Evolutionary conservation across 2,888 invertebrate species (phyloP), one percentile per base, ranked within the genome.

Genomic region (Trichogramma dendrolimi): DNA sequence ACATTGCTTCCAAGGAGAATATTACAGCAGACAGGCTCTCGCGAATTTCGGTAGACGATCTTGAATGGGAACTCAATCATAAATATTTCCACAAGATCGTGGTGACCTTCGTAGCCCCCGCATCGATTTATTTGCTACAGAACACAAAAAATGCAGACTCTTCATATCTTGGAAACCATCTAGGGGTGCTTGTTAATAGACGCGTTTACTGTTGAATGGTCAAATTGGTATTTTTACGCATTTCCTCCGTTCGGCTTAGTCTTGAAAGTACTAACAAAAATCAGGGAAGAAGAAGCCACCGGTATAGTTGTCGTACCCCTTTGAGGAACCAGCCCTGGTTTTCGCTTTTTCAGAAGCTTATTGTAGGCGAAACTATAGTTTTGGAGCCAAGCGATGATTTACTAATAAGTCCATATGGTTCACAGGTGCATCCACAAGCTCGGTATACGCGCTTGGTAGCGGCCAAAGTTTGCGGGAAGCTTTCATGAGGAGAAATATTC

Each of bases 201-300:
- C 51, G 59, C 61, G 1, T 66, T 67, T 44, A 66, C 66, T 4
- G 41, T 64, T 1, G 27, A 41, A 4, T 67, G 62, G 61, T 43
- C 51, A 38, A 27, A 60, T 40, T 55, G 60, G 39, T 38, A 46
- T 4, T 62, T 65, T 50, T 67, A 66, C 40, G 67, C 65, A 0
- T 67, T 64, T 55, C 62, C 67, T 11, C 65, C 63, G 1, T 66
- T 66, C 43, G 42, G 48, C n/a, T 27, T 66, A 10, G 61, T 67
- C 50, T 14, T 64, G 6, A 61, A n/a, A 27, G 47, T 48, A 0
- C 51, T 67, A 27, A 41, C 2, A 27, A 64, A 63, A 58, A 63
- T 66, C 5, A 61, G 57, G n/a, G 8, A n/a, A n/a, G 58, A 64
- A 27, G 53, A 58, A 57, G 60, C 62, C 2, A 5, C 8, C 4